These are phyloP conservation scores for Anorthoa munda DNA, from an alignment of 2,888 invertebrate species.

Conservation along the genomic window DNA sequence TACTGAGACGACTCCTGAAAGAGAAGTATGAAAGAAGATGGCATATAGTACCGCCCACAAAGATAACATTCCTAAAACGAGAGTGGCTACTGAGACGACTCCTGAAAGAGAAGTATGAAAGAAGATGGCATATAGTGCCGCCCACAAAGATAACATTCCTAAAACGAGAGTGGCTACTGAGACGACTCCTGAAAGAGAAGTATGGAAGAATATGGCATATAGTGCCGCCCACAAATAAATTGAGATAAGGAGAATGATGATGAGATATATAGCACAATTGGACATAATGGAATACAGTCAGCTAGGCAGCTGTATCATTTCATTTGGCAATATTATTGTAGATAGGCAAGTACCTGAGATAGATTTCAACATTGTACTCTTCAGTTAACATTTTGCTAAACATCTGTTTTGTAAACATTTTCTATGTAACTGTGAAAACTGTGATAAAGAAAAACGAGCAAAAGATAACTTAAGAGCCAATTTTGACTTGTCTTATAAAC, in stretches of 20 bases:
- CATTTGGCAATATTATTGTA: not conserved
- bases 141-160: too few relatives aligned
- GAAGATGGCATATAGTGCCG: too few relatives aligned
- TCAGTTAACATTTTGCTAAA: not conserved
- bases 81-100: too few relatives aligned
- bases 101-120: too few relatives aligned
- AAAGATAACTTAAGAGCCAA: not conserved
- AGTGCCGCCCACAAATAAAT: too few relatives aligned
- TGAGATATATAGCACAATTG: not conserved
- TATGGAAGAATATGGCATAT: too few relatives aligned
- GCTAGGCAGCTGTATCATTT: not conserved
- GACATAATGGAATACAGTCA: slow-evolving; percentile 1
- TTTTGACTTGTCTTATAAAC: not conserved
- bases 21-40: too few relatives aligned
- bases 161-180: too few relatives aligned
- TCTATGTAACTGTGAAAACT: not conserved
- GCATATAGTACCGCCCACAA: too few relatives aligned
- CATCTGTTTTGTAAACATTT: slow-evolving; percentile 35
- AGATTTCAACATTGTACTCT: slow-evolving; percentile 1
- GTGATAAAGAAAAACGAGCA: not conserved
- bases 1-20: too few relatives aligned
- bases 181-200: too few relatives aligned
- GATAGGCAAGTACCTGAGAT: not conserved
- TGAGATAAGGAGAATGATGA: not conserved
- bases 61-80: too few relatives aligned